Conservation (phyloP, 35 echinoderm and acorn worm species). For the Amphiura filiformis region DNA sequence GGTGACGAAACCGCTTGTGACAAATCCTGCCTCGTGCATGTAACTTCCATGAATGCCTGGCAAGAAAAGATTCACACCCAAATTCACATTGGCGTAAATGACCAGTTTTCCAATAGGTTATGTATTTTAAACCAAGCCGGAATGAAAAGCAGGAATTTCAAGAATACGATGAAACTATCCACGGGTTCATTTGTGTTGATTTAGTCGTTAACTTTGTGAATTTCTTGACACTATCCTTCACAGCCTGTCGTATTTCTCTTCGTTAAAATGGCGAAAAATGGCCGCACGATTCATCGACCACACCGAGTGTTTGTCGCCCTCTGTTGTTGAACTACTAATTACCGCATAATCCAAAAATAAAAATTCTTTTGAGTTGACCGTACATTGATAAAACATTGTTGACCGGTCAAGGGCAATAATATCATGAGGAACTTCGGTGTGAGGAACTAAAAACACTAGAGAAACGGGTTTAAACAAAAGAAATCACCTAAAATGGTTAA, state of each 20-base stretch:
- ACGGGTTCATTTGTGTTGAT: not conserved
- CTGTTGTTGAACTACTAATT: not conserved
- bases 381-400: too few relatives aligned
- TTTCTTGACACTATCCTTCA: not conserved
- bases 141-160: not conserved
- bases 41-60: conserved; percentile 1
- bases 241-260: not conserved
- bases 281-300: not conserved
- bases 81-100: not conserved
- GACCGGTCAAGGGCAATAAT: too few relatives aligned
- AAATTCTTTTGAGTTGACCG: too few relatives aligned
- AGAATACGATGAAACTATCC: not conserved
- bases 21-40: not conserved
- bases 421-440: too few relatives aligned
- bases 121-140: not conserved
- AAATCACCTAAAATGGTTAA: too few relatives aligned
- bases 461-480: too few relatives aligned
- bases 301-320: not conserved
- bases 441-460: too few relatives aligned
- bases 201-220: not conserved
- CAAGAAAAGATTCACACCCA: conserved; percentile 2
- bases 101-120: not conserved
- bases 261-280: not conserved
- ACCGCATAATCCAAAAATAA: not conserved
- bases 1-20: not conserved